Conservation (phyloP, 2,888 invertebrate genomes). For the Athripsodes cinereus region DNA sequence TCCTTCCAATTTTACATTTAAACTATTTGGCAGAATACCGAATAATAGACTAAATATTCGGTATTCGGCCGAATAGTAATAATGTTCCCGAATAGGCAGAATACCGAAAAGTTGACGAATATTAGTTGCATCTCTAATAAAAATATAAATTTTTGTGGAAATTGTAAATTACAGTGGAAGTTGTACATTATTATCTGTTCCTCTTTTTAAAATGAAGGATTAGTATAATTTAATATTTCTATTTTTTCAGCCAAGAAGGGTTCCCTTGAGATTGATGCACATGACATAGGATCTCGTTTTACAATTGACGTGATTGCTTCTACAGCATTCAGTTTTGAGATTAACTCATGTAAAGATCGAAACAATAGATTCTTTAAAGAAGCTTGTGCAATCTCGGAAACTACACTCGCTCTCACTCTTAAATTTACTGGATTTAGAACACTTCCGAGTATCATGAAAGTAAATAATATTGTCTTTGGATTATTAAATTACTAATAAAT, state of each 20-base stretch:
- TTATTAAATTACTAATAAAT: neutral
- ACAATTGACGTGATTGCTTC: slow-evolving; percentile 51
- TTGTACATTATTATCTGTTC: no score
- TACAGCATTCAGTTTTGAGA: slow-evolving; percentile 45
- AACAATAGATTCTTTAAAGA: slow-evolving; percentile 44
- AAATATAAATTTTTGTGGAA: no score
- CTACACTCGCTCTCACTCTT: slow-evolving; percentile 8
- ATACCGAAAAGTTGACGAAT: no score
- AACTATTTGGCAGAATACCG: no score
- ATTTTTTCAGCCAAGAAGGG: slow-evolving; percentile 11
- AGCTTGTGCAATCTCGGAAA: slow-evolving; percentile 33
- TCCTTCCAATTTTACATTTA: no score
- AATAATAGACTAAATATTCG: no score
- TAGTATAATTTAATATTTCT: no score
- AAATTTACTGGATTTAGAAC: slow-evolving; percentile 19
- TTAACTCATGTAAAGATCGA: slow-evolving; percentile 43
- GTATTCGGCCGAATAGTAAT: no score
- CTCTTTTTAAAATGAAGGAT: no score
- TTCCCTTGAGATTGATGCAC: slow-evolving; percentile 31
- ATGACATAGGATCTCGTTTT: slow-evolving; percentile 38
- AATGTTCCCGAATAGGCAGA: no score
- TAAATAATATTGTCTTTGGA: slow-evolving; percentile 3
- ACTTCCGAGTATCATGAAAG: slow-evolving; percentile 23
- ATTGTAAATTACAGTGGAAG: no score
- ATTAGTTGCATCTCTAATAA: no score